phyloP scores from a whole-genome alignment of 2,797 vertebrate species.

The Coreius guichenoti region DNA sequence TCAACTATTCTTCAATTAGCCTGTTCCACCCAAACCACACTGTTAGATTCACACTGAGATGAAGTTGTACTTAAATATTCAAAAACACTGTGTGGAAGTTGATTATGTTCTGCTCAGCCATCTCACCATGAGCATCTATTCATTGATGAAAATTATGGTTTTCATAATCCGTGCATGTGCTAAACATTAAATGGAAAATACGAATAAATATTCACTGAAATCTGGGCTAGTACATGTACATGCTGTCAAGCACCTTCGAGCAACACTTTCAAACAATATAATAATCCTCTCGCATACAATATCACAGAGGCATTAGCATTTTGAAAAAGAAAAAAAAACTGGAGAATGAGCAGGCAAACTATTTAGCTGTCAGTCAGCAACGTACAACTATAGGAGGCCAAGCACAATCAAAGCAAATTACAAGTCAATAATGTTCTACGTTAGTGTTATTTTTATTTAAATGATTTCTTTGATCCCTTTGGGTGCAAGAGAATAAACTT shows the following conservation, averaged over 20 bases:
- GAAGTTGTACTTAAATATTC: background rate
- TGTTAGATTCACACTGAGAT: background rate
- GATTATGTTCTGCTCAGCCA: slow-evolving; percentile 9
- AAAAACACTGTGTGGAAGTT: background rate
- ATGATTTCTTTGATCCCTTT: background rate
- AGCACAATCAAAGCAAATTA: slow-evolving; percentile 4
- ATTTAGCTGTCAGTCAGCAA: slow-evolving; percentile 6
- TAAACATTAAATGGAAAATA: background rate
- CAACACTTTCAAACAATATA: background rate
- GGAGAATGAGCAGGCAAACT: background rate
- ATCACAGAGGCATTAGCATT: background rate
- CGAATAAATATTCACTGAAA: background rate
- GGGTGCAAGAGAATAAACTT: slow-evolving; percentile 2
- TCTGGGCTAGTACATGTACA: background rate
- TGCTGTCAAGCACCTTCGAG: background rate
- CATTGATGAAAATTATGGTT: background rate
- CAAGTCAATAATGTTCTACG: background rate
- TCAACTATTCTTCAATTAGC: slow-evolving; percentile 40
- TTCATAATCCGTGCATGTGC: background rate
- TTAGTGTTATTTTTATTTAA: background rate
- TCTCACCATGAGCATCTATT: background rate
- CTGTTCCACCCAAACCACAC: background rate
- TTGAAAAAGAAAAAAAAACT: background rate
- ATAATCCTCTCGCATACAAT: background rate
- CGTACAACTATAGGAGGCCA: background rate